Evolutionary conservation across 30 jellyfish, hydroid and myxozoan genomes (phyloP), one percentile per base, ranked within the genome.

Genomic region (Morbakka virulenta): DNA sequence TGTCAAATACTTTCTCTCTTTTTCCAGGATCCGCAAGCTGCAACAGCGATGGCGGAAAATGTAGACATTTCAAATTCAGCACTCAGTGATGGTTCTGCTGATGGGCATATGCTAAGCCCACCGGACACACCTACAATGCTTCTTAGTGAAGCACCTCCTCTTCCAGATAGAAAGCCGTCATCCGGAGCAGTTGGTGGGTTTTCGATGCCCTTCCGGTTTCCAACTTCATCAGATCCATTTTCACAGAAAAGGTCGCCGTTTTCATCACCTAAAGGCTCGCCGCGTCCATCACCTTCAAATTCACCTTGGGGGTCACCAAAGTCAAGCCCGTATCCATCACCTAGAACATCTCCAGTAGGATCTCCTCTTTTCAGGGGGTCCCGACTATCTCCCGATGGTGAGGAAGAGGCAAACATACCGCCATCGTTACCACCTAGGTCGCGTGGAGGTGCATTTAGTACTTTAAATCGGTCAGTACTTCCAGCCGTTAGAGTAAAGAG

Each of bases 231-330:
- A 6, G 57, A 41, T 41, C 57, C 57, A 6, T 41, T 41, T 41
- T n/a, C 65, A 13, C 62, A 65, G 35, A 72, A 84, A 1, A 80
- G 83, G 9, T 89, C 97, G 17, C 98, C 96, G 1, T 77, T 71
- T 52, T 74, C 84, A 23, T 91, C 98, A 34, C 98, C 98, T 0
- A 73, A 93, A 14, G 82, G 76, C 67, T 83, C 96, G 6, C 98
- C 98, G 14, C 52, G 80, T 25, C 4, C 80, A 2, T 78, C 98
- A 25, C 98, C 98, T 34, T 76, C 77, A 2, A 65, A 81, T 12
- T 89, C 97, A 0, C 97, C 97, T 14, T 24, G 57, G 35, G 30
- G 52, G 23, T 32, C 86, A 3, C 88, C 80, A 14, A 80, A 81
- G 41, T 50, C 69, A 29, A 71, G 95, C 50, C 95, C 96, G 4